Base-by-base conservation (phyloP, 92 coral and sea anemone genomes). In the Epizoanthus illoricatus region DNA sequence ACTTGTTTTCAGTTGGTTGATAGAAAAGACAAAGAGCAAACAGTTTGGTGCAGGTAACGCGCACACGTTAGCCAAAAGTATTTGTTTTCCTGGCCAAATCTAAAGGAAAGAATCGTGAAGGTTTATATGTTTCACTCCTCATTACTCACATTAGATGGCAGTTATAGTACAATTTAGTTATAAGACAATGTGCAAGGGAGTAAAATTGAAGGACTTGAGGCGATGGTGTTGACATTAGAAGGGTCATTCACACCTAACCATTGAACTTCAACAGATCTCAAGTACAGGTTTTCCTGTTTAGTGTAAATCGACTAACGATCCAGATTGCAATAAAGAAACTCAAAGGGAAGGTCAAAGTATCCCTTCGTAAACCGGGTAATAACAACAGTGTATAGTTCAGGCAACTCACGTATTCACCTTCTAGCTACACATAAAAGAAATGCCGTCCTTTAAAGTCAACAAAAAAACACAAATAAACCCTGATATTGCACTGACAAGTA, bases 391-490 rank as follows among this genome's bases (percentile, higher is more conserved):
- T 23, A 33, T 5, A 19, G 47, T 54, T 4, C 7, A 43, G 79
- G 9, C n/a, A 21, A 33, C 1, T 49, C 10, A 21, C 79, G 33
- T 55, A 57, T 73, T 55, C 33, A 57, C 40, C 33, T 13, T 24
- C 63, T 55, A 39, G 9, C 13, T 68, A 6, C 19, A 33, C 73
- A 68, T 68, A 33, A 68, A 66, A 15, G 18, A 11, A 11, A 17
- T 11, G 70, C 70, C 42, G 70, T 65, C 18, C 41, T 65, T 65
- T 68, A 36, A 68, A 36, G 73, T 68, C 73, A 68, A 68, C 73
- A 68, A 68, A 68, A 10, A 39, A 39, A 15, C 73, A 5, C 17
- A 52, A 52, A 52, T 52, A 52, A 52, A 52, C 13, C 16, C 49
- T 33, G 21, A 4, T 65, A 65, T 61, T 61, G 21, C 19, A 33